A percentile compares a stretch with the other conserved stretches of the same genome.
phyloP scores from a whole-genome alignment of 2,113 vertebrate genomes.

The Lates calcarifer region DNA sequence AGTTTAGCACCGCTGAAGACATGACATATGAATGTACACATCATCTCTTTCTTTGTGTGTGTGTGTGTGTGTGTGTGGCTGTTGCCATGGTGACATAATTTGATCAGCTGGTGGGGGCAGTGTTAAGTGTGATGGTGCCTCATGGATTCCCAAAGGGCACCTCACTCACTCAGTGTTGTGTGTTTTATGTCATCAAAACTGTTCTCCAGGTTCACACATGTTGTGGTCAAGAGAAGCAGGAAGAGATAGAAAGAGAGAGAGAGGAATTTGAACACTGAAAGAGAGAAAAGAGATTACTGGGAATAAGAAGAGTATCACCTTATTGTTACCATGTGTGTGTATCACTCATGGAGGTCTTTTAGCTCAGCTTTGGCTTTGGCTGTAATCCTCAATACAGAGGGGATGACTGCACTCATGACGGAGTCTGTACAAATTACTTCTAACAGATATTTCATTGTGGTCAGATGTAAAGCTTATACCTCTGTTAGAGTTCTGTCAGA shows the following conservation, averaged over 20 bases:
- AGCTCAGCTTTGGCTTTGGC: conserved; percentile 25
- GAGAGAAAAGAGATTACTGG: no score
- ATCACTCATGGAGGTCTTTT: neutral
- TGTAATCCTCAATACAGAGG: neutral
- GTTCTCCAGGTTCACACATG: neutral
- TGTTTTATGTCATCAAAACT: neutral
- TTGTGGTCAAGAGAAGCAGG: neutral
- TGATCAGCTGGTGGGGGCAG: no score
- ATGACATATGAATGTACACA: no score
- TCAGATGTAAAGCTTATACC: neutral
- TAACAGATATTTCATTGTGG: neutral
- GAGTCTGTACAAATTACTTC: neutral
- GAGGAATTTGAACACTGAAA: neutral
- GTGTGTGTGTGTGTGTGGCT: no score
- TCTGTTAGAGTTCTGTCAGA: no score
- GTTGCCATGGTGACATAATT: no score
- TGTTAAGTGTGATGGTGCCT: no score
- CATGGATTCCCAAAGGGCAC: no score
- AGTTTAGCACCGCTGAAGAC: no score
- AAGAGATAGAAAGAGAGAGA: neutral
- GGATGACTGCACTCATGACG: neutral
- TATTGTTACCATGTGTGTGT: neutral
- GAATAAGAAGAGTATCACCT: no score
- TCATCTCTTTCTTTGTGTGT: no score
- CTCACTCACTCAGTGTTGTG: no score